Percentiles rank a stretch among this genome's conserved stretches.
Conservation (phyloP, 2,797 vertebrate species). For the Xenopus petersii region DNA sequence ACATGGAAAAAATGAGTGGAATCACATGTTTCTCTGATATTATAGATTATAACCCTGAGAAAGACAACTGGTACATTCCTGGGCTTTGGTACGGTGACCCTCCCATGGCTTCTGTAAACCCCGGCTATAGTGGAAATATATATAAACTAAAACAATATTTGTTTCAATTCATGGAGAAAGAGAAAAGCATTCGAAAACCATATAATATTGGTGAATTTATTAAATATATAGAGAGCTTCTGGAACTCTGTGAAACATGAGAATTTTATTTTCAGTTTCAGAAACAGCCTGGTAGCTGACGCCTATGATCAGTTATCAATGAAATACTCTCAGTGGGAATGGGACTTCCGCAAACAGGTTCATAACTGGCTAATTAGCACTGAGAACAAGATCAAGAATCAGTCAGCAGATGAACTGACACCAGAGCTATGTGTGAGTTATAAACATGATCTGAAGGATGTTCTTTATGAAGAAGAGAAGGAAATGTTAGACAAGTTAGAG, state of each 20-base stretch:
- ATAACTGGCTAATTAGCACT: conserved; percentile 55
- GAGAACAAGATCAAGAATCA: neutral
- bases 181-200: conserved; percentile 52
- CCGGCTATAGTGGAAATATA: conserved; percentile 66
- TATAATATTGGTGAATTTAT: conserved; percentile 66
- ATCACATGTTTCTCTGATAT: conserved; percentile 51
- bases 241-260: conserved; percentile 59
- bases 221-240: conserved; percentile 62
- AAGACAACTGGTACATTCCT: conserved; percentile 60
- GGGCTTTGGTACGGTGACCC: conserved; percentile 67
- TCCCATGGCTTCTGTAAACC: conserved; percentile 63
- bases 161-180: conserved; percentile 62
- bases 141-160: conserved; percentile 70
- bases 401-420: conserved; percentile 20
- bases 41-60: conserved; percentile 59
- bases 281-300: conserved; percentile 31
- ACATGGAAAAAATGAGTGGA: conserved; percentile 52
- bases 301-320: conserved; percentile 61
- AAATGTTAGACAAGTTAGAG: conserved; percentile 53
- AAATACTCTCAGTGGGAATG: conserved; percentile 49
- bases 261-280: neutral
- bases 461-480: conserved; percentile 54
- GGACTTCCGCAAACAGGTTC: conserved; percentile 55
- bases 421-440: conserved; percentile 37
- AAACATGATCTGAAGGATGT: conserved; percentile 54